Base-by-base conservation (phyloP, 53 echinoderm and acorn worm species). In the Patiria pectinifera region DNA sequence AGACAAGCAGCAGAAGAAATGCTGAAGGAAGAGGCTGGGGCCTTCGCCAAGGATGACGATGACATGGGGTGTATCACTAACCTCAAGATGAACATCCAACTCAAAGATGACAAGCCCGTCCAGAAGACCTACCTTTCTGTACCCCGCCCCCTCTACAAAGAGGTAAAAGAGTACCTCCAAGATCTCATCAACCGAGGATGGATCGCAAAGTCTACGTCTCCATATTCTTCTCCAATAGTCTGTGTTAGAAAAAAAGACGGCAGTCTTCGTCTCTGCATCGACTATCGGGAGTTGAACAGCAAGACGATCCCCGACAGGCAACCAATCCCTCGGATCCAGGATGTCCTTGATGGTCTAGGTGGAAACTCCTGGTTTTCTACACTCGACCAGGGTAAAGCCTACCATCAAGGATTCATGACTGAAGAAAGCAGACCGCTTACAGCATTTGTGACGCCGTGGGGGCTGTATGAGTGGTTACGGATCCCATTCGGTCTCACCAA, bases 221-320 rank as follows among this genome's bases (percentile, higher is more conserved):
- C 92, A 11, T 96, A 96, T 71, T 88, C 96, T 3, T 95, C 97
- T 2, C 97, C 95, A 4, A 91, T 96, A 19, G 97, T 96, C 15
- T 97, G 97, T 81, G 95, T 95, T 2, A 25, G 95, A n/a, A 95
- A 97, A 74, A 92, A 94, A 47, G 97, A 95, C 88, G 95, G 97
- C 26, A 72, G 86, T 12, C 75, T 97, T 94, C n/a, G n/a, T n/a
- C n/a, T n/a, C n/a, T n/a, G n/a, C n/a, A n/a, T n/a, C n/a, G n/a
- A n/a, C n/a, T n/a, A 71, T 76, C 45, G 92, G 25, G 91, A 76
- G 7, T 62, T 95, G 18, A 95, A 95, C 21, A 53, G 35, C 5
- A 97, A 97, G 75, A 97, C 95, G 1, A 78, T 95, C 16, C 91
- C 92, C 3, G 97, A 97, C 82, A 72, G 95, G 59, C 95, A 95